Percentiles rank a stretch among this genome's conserved stretches.
Conservation (phyloP, 2,113 vertebrate genomes). For the Oceanodroma tethys region DNA sequence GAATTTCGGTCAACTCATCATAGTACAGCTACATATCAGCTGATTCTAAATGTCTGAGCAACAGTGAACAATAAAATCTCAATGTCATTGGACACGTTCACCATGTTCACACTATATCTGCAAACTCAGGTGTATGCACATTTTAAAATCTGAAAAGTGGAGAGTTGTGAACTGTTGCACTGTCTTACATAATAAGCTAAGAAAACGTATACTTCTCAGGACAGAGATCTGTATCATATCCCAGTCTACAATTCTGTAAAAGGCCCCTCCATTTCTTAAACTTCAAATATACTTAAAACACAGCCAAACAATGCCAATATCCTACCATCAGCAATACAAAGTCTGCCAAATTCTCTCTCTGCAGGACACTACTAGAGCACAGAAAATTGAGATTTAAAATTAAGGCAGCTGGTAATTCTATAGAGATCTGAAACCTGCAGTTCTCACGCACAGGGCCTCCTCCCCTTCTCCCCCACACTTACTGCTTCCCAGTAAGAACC, state of each 20-base stretch:
- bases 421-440: not conserved
- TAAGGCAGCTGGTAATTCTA: not conserved
- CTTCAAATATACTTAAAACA: not conserved
- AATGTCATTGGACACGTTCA: fast-evolving
- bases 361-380: not conserved
- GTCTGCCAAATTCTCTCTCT: not conserved
- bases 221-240: not conserved
- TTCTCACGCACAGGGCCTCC: fast-evolving
- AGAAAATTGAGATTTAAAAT: not conserved
- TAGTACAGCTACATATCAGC: not conserved
- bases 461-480: not conserved
- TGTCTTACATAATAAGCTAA: not conserved
- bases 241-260: not conserved
- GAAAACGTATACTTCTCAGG: not conserved
- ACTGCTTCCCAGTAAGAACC: not conserved
- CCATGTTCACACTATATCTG: fast-evolving
- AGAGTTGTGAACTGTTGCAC: not conserved
- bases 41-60: not conserved
- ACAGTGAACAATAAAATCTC: not conserved
- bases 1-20: not conserved
- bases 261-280: not conserved
- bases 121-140: not conserved
- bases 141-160: not conserved
- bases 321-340: not conserved
- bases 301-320: not conserved